Percentiles rank a stretch among this genome's conserved stretches.
phyloP scores from a whole-genome alignment of 2,797 vertebrate genomes.

The Sebastes oblongus region DNA sequence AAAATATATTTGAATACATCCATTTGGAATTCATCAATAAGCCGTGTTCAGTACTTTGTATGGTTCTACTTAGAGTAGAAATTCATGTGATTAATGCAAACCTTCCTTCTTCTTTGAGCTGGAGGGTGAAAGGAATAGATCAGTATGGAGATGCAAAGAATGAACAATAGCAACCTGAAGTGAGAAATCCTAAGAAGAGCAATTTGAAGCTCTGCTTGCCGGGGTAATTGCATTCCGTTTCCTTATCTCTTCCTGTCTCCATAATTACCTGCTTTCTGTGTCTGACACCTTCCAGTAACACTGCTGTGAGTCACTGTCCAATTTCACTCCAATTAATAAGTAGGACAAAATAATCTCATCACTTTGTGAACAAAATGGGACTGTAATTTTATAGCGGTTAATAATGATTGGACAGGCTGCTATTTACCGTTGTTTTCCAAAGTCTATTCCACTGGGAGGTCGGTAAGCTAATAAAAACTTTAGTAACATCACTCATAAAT shows the following conservation, averaged over 20 bases:
- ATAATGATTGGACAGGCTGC: conserved; percentile 39
- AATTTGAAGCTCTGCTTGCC: conserved; percentile 81
- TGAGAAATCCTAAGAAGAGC: conserved; percentile 77
- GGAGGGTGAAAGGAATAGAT: conserved; percentile 62
- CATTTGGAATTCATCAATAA: conserved; percentile 36
- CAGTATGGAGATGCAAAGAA: conserved; percentile 74
- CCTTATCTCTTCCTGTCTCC: conserved; percentile 79
- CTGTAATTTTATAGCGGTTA: conserved; percentile 55
- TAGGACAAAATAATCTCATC: conserved; percentile 72
- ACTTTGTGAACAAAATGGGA: conserved; percentile 54
- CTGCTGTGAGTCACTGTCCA: conserved; percentile 74
- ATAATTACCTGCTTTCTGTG: conserved; percentile 84
- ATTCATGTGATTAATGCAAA: conserved; percentile 69
- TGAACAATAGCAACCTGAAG: conserved; percentile 76
- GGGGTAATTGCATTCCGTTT: conserved; percentile 82
- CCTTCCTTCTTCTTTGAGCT: conserved; percentile 40
- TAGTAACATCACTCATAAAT: conserved; percentile 14
- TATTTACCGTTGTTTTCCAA: conserved; percentile 46
- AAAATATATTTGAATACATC: conserved; percentile 46
- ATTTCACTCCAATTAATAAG: conserved; percentile 81
- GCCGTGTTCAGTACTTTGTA: not conserved
- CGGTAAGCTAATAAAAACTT: conserved; percentile 46
- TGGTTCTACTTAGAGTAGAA: conserved; percentile 42
- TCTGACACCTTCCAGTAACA: conserved; percentile 79
- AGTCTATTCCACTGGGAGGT: not conserved